Evolutionary conservation across 1,140 invertebrate genomes (phyloP).

Genomic region (Neodiprion pinetum): DNA sequence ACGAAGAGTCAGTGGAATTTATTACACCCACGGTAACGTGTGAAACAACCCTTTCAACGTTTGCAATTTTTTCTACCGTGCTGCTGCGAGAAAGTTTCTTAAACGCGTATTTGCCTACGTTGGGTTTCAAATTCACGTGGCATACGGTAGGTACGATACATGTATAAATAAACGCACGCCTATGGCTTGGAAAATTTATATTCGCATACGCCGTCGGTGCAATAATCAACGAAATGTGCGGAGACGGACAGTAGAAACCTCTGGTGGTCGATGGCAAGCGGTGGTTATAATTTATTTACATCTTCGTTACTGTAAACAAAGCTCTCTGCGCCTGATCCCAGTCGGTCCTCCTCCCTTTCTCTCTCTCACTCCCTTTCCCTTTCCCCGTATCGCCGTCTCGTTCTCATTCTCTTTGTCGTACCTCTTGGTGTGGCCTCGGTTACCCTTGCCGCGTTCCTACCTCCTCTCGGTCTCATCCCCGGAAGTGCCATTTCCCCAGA

Average conservation of each 20-base stretch:
- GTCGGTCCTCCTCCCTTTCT: slow-evolving; percentile 28
- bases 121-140: too few relatives aligned
- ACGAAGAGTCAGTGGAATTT: too few relatives aligned
- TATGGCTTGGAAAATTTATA: too few relatives aligned
- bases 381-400: neutral
- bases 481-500: slow-evolving; percentile 4
- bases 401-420: slow-evolving; percentile 13
- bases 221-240: slow-evolving; percentile 16
- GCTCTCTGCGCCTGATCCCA: slow-evolving; percentile 19
- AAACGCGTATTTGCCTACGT: too few relatives aligned
- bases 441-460: neutral
- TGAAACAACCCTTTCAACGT: too few relatives aligned
- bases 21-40: too few relatives aligned
- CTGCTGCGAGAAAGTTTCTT: too few relatives aligned
- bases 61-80: too few relatives aligned
- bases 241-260: slow-evolving; percentile 32
- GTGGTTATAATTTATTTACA: slow-evolving; percentile 56
- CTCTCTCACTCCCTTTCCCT: neutral
- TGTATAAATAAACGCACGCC: too few relatives aligned
- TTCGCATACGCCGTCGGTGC: too few relatives aligned
- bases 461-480: slow-evolving; percentile 3
- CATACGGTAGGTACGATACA: too few relatives aligned
- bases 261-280: slow-evolving; percentile 37
- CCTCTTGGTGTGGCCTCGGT: slow-evolving; percentile 9
- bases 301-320: slow-evolving; percentile 59